Conservation (phyloP, 2,113 vertebrate species). For the Pantherophis guttatus region DNA sequence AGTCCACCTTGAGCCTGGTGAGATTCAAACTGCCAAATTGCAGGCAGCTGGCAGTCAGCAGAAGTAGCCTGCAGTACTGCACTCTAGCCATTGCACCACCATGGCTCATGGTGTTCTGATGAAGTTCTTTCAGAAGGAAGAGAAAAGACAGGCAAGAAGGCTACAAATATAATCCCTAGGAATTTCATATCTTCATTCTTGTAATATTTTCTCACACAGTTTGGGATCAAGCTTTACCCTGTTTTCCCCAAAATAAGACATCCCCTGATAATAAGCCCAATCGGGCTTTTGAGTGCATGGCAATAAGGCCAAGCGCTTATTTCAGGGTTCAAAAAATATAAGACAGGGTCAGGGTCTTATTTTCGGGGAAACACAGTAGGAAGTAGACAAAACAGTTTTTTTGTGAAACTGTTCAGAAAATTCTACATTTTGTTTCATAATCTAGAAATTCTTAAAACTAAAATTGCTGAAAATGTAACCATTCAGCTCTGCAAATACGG, state of each 20-base stretch:
- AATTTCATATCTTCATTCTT: slow-evolving; percentile 1
- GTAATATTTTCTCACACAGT: background rate
- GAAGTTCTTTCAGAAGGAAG: background rate
- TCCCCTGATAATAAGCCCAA: no score
- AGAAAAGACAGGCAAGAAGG: background rate
- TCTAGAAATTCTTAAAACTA: background rate
- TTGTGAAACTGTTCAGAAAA: background rate
- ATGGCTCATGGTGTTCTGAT: background rate
- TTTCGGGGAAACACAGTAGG: background rate
- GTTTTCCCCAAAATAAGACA: no score
- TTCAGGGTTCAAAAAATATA: no score
- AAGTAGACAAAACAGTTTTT: background rate
- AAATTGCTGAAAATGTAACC: background rate
- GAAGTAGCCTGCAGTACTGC: no score
- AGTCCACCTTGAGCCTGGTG: no score
- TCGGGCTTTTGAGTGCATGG: no score
- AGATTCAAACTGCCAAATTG: no score
- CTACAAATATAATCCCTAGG: background rate
- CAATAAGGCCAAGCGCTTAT: no score
- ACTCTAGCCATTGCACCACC: no score
- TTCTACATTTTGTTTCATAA: background rate
- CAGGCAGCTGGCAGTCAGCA: no score
- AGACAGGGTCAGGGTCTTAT: no score
- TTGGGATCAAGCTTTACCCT: slow-evolving; percentile 23
- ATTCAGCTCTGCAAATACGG: background rate